Evolutionary conservation across 2,797 vertebrate species (phyloP).

Genomic region (Helostoma temminkii): DNA sequence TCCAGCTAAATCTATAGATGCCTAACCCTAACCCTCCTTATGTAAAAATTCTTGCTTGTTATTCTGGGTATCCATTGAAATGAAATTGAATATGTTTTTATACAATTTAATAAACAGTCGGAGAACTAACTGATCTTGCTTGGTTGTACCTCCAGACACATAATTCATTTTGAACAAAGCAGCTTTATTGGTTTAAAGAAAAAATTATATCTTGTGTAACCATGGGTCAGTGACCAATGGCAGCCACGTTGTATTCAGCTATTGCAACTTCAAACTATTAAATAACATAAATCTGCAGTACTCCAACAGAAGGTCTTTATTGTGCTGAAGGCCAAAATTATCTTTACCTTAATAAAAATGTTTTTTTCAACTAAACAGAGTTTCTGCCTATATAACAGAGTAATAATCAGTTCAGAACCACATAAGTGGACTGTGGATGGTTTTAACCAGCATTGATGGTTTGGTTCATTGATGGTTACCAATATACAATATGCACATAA

Average conservation of each 20-base stretch:
- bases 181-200: background rate
- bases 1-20: background rate
- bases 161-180: conserved; percentile 1
- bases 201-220: background rate
- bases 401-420: background rate
- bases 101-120: background rate
- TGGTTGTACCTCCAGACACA: background rate
- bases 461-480: background rate
- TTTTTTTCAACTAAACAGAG: background rate
- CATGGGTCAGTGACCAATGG: background rate
- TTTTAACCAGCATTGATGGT: background rate
- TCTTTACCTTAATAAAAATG: background rate
- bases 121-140: background rate
- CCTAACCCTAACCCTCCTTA: background rate
- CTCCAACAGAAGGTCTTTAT: background rate
- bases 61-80: background rate
- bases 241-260: background rate
- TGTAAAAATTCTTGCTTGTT: background rate
- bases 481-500: background rate
- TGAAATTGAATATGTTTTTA: background rate
- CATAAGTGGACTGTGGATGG: background rate
- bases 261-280: conserved; percentile 1
- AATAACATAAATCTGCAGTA: background rate
- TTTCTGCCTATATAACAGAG: background rate
- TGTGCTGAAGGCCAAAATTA: conserved; percentile 4